These are phyloP conservation scores for Epinephelus malabaricus DNA, from an alignment of 2,797 vertebrate species.

Conservation along the genomic window DNA sequence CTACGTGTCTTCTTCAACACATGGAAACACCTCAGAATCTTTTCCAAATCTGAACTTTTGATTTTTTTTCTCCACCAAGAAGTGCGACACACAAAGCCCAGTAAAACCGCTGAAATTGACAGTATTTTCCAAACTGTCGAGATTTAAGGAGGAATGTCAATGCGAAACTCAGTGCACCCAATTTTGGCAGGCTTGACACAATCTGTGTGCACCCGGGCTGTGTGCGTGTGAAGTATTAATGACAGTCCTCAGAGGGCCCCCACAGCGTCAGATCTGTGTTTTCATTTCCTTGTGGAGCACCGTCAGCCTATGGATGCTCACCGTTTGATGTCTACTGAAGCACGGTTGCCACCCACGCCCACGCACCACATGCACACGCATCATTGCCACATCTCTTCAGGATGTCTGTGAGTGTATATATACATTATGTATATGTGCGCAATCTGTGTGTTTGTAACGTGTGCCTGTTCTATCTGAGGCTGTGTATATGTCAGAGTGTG, in stretches of 20 bases:
- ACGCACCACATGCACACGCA: neutral
- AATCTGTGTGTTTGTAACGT: slow-evolving; percentile 13
- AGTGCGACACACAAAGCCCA: slow-evolving; percentile 27
- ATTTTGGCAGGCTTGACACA: slow-evolving; percentile 55
- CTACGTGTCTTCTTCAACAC: slow-evolving; percentile 27
- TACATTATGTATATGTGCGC: slow-evolving; percentile 35
- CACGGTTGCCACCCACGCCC: slow-evolving; percentile 19
- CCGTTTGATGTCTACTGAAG: slow-evolving; percentile 76
- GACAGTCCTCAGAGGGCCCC: slow-evolving; percentile 78
- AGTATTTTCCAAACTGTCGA: slow-evolving; percentile 59
- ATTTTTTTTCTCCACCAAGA: slow-evolving; percentile 14
- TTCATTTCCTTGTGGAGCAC: slow-evolving; percentile 67
- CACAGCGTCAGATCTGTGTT: slow-evolving; percentile 74
- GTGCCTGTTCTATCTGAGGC: slow-evolving; percentile 6
- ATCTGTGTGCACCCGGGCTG: slow-evolving; percentile 33
- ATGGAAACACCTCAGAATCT: slow-evolving; percentile 27
- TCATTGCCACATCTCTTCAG: slow-evolving; percentile 34
- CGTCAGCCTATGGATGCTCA: slow-evolving; percentile 71
- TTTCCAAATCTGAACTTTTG: slow-evolving; percentile 22
- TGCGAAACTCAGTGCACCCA: slow-evolving; percentile 17
- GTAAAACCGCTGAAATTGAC: slow-evolving; percentile 38
- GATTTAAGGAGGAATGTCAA: slow-evolving; percentile 53
- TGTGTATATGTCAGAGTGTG: neutral
- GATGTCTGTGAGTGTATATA: slow-evolving; percentile 40
- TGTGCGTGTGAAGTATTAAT: slow-evolving; percentile 77